phyloP scores from a whole-genome alignment of 2,113 vertebrate genomes.

The Plecturocebus donacophilus region DNA sequence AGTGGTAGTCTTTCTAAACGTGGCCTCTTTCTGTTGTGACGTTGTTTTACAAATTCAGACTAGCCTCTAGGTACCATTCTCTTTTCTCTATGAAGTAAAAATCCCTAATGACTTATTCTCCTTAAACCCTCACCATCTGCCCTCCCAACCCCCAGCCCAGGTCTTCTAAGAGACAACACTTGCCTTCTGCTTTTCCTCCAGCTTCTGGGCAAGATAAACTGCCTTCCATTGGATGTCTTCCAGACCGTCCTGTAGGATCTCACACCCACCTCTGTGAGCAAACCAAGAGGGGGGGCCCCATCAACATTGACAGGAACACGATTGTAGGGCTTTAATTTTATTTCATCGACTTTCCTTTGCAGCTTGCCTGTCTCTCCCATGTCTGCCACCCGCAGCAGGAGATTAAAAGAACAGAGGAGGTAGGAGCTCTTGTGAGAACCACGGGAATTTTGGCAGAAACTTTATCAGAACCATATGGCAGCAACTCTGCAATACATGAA shows the following conservation, averaged over 20 bases:
- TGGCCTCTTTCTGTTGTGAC: background rate
- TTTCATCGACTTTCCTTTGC: slow-evolving; percentile 33
- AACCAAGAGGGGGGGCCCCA: background rate
- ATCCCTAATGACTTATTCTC: background rate
- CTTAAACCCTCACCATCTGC: background rate
- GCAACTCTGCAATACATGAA: slow-evolving; percentile 44
- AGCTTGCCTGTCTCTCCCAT: slow-evolving; percentile 61
- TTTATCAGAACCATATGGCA: background rate
- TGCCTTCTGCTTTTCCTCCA: slow-evolving; percentile 69
- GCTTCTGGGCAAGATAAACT: slow-evolving; percentile 56
- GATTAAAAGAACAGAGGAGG: background rate
- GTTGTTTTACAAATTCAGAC: background rate
- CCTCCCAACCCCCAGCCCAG: background rate
- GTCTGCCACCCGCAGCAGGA: slow-evolving; percentile 60
- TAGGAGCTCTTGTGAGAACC: slow-evolving; percentile 60
- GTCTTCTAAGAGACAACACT: slow-evolving; percentile 39
- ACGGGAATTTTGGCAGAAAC: slow-evolving; percentile 56
- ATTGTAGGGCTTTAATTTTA: background rate
- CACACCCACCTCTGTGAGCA: slow-evolving; percentile 57
- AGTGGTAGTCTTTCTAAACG: background rate
- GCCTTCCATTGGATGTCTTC: slow-evolving; percentile 35
- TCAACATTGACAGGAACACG: slow-evolving; percentile 48
- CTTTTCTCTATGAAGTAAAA: background rate
- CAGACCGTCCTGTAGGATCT: slow-evolving; percentile 61
- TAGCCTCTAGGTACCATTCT: background rate